Evolutionary conservation across 2,113 vertebrate species (phyloP).

Genomic region (Heptranchias perlo): DNA sequence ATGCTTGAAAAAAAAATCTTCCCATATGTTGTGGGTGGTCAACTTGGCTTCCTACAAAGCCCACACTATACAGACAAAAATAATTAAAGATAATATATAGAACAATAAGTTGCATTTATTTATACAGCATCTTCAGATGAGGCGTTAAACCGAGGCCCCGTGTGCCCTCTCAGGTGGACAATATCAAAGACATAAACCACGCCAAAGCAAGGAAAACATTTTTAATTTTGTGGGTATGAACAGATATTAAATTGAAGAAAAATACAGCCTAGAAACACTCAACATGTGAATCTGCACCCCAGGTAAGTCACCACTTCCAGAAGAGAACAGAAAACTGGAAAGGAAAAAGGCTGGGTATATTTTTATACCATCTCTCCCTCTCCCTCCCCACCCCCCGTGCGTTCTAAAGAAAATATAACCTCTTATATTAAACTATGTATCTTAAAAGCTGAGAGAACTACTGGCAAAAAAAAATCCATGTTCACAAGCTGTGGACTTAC

Average conservation of each 20-base stretch:
- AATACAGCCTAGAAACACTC: neutral
- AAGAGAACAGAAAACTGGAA: neutral
- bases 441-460: neutral
- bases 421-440: neutral
- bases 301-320: neutral
- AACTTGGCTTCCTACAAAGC: neutral
- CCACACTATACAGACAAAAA: neutral
- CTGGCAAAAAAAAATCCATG: neutral
- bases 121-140: neutral
- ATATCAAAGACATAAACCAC: neutral
- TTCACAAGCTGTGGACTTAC: conserved; percentile 59
- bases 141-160: too few species aligned
- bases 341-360: neutral
- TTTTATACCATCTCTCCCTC: neutral
- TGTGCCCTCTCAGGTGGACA: too few species aligned
- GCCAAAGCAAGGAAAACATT: neutral
- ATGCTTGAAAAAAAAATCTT: neutral
- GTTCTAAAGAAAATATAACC: neutral
- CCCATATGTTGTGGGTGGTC: neutral
- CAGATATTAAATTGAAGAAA: neutral
- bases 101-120: neutral
- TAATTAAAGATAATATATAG: neutral
- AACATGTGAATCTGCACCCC: neutral
- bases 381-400: neutral
- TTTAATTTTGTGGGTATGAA: neutral